phyloP scores from a whole-genome alignment of 2,113 vertebrate genomes.

The human region GRCh38 chr6:70630501-70631000 shows the following conservation, averaged over 20 bases:
- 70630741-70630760: too few species aligned
- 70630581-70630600: too few species aligned
- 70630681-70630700: too few species aligned
- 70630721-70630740: too few species aligned
- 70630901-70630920: background rate
- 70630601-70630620: too few species aligned
- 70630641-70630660: too few species aligned
- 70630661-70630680: too few species aligned
- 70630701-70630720: too few species aligned
- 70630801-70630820: background rate
- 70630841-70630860: background rate
- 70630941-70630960: background rate
- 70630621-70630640: too few species aligned
- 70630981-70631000: background rate
- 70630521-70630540: background rate
- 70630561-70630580: too few species aligned
- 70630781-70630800: conserved; percentile 2
- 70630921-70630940: background rate
- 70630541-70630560: too few species aligned
- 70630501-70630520: background rate
- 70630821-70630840: background rate
- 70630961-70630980: background rate
- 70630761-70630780: background rate
- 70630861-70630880: background rate
- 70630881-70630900: background rate